Evolutionary conservation across 2,888 invertebrate species (phyloP).

Genomic region (Rosalia funebris): DNA sequence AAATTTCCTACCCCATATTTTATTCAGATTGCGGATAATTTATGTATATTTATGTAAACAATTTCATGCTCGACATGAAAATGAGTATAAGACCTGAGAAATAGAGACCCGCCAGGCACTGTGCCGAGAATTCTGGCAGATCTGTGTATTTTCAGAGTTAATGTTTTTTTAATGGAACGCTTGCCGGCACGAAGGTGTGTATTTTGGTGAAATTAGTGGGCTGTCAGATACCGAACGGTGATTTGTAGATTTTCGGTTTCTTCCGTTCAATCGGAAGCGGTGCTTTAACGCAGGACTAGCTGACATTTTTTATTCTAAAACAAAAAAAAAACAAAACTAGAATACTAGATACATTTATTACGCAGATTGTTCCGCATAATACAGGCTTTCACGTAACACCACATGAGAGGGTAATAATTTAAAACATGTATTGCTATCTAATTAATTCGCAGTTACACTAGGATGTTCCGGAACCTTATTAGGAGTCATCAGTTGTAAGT

Average conservation of each 20-base stretch:
- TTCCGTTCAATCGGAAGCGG: background rate
- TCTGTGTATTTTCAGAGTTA: slow-evolving; percentile 13
- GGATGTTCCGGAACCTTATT: too few species aligned
- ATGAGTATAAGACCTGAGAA: slow-evolving; percentile 31
- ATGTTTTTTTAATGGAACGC: slow-evolving; percentile 24
- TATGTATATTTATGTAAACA: slow-evolving; percentile 49
- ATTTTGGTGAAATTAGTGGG: background rate
- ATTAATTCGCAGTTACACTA: too few species aligned
- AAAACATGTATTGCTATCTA: too few species aligned
- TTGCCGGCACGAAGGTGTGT: slow-evolving; percentile 6
- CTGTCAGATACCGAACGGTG: background rate
- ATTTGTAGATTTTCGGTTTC: background rate
- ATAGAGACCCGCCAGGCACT: slow-evolving; percentile 12
- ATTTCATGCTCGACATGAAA: slow-evolving; percentile 38
- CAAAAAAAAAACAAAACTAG: too few species aligned
- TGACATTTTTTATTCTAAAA: too few species aligned
- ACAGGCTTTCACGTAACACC: too few species aligned
- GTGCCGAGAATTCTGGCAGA: too few species aligned
- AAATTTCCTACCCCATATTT: slow-evolving; percentile 44
- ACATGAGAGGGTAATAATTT: too few species aligned
- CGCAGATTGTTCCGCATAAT: too few species aligned
- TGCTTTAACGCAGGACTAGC: too few species aligned
- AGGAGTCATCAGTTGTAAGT: too few species aligned
- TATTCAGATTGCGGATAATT: slow-evolving; percentile 50
- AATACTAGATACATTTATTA: too few species aligned